phyloP scores from a whole-genome alignment of 2,797 vertebrate species.

The Acanthurus lineatus region DNA sequence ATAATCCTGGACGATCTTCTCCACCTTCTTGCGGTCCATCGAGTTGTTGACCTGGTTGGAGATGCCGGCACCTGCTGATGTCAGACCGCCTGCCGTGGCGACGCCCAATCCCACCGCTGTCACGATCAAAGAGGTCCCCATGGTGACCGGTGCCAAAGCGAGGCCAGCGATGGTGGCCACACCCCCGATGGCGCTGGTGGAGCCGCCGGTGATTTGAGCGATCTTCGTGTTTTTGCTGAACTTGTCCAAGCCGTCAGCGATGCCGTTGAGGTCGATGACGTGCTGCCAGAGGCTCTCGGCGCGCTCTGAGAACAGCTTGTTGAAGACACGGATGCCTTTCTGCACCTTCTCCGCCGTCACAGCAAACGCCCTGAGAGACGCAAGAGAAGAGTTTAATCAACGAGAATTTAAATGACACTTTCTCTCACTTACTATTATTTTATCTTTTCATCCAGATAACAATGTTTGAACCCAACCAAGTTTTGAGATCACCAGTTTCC shows the following conservation, averaged over 20 bases:
- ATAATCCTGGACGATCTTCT: slow-evolving; percentile 85
- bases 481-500: not conserved
- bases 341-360: slow-evolving; percentile 85
- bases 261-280: slow-evolving; percentile 83
- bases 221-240: slow-evolving; percentile 88
- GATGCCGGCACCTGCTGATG: slow-evolving; percentile 83
- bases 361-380: slow-evolving; percentile 80
- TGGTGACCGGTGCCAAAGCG: slow-evolving; percentile 82
- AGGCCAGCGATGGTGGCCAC: slow-evolving; percentile 85
- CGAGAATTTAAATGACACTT: not conserved
- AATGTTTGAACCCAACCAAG: not conserved
- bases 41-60: slow-evolving; percentile 86
- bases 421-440: not conserved
- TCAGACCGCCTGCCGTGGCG: slow-evolving; percentile 83
- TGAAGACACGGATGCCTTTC: slow-evolving; percentile 86
- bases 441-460: not conserved
- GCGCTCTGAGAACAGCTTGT: slow-evolving; percentile 85
- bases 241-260: slow-evolving; percentile 84
- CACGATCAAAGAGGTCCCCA: slow-evolving; percentile 85
- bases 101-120: slow-evolving; percentile 84
- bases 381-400: not conserved
- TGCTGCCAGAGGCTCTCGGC: slow-evolving; percentile 87
- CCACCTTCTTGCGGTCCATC: slow-evolving; percentile 85
- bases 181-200: slow-evolving; percentile 85
- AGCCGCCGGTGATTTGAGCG: slow-evolving; percentile 85